phyloP scores from a whole-genome alignment of 2,113 vertebrate species.

The Lampris megalopsis region DNA sequence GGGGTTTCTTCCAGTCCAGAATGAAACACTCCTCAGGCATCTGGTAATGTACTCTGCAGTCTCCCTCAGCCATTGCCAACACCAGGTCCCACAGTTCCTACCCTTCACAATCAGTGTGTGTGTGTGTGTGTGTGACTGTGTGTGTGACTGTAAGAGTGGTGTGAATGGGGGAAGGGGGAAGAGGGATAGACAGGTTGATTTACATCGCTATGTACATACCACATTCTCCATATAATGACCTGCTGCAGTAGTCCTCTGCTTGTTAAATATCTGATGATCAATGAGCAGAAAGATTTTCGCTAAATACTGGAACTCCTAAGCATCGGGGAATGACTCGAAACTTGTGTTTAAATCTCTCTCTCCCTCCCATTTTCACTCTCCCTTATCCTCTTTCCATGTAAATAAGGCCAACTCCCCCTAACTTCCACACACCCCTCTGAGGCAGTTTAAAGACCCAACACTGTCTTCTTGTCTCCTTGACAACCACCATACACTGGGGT shows the following conservation, averaged over 20 bases:
- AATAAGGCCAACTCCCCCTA: slow-evolving; percentile 76
- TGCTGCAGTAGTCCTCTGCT: slow-evolving; percentile 63
- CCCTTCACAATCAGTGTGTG: slow-evolving; percentile 48
- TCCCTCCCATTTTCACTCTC: slow-evolving; percentile 18
- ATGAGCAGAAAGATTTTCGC: slow-evolving; percentile 56
- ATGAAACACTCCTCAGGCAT: slow-evolving; percentile 63
- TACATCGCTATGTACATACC: slow-evolving; percentile 63
- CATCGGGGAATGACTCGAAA: slow-evolving; percentile 55
- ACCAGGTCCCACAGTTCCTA: slow-evolving; percentile 55
- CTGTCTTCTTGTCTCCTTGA: slow-evolving; percentile 78
- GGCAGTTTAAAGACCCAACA: slow-evolving; percentile 79
- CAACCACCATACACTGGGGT: slow-evolving; percentile 78
- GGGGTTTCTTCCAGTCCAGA: slow-evolving; percentile 32
- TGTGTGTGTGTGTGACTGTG: slow-evolving; percentile 30
- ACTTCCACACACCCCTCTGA: slow-evolving; percentile 74
- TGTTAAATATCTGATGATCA: slow-evolving; percentile 74
- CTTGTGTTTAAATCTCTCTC: slow-evolving; percentile 65
- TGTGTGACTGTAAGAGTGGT: slow-evolving; percentile 4
- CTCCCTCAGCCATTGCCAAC: slow-evolving; percentile 52
- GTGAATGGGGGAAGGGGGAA: slow-evolving; percentile 1
- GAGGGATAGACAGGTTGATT: slow-evolving; percentile 65
- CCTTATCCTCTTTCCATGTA: slow-evolving; percentile 76
- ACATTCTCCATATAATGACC: slow-evolving; percentile 64
- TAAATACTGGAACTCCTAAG: slow-evolving; percentile 52
- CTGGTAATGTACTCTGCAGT: slow-evolving; percentile 74